A percentile compares a stretch with the other conserved stretches of the same genome.
These are phyloP conservation scores for Hassar affinis DNA, from an alignment of 2,113 vertebrate species.

Conservation along the genomic window DNA sequence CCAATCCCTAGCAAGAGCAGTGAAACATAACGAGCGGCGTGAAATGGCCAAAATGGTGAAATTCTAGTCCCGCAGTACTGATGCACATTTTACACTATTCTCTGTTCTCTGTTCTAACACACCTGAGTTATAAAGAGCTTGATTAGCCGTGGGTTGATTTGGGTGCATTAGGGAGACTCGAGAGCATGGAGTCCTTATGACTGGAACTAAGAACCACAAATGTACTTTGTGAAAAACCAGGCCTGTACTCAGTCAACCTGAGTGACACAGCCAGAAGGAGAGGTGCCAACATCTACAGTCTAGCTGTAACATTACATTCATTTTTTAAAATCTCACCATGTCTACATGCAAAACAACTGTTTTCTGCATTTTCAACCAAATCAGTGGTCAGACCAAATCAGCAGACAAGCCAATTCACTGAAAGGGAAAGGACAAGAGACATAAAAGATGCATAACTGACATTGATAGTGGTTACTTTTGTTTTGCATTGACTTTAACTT, in stretches of 20 bases:
- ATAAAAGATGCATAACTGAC: neutral
- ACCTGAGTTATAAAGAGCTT: neutral
- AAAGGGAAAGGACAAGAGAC: neutral
- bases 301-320: neutral
- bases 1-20: neutral
- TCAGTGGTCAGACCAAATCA: neutral
- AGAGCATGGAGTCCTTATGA: neutral
- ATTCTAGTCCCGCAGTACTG: neutral
- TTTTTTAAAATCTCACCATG: neutral
- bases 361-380: neutral
- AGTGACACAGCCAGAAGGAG: neutral
- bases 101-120: neutral
- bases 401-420: neutral
- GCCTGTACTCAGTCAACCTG: neutral
- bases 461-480: neutral
- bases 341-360: neutral
- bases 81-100: conserved; percentile 4
- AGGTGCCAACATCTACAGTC: neutral
- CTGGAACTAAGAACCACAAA: neutral
- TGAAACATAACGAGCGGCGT: conserved; percentile 15
- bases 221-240: neutral
- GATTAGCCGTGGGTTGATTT: neutral
- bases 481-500: neutral
- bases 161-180: neutral
- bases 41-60: neutral